These are phyloP conservation scores for Pseudopodoces humilis DNA, from an alignment of 2,113 vertebrate species.

Conservation along the genomic window DNA sequence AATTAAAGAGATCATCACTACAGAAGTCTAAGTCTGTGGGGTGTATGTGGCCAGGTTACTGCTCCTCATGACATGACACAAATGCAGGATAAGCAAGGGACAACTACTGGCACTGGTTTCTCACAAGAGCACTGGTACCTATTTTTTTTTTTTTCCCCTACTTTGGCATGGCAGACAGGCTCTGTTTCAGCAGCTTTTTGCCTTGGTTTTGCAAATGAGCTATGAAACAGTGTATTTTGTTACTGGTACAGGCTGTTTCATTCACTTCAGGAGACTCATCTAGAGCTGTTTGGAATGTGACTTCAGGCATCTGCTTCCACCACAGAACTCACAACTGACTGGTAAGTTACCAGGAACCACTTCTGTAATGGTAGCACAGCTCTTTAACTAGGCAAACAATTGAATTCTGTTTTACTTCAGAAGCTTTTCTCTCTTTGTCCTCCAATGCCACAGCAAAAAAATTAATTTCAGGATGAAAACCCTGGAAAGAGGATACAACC, in stretches of 20 bases:
- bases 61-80: neutral
- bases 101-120: neutral
- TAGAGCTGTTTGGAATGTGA: neutral
- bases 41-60: no score
- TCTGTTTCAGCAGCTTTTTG: neutral
- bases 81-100: neutral
- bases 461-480: neutral
- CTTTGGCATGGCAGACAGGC: neutral
- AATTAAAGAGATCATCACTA: neutral
- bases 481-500: neutral
- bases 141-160: accelerated
- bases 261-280: neutral
- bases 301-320: neutral
- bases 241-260: neutral
- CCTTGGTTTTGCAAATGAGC: neutral
- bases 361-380: neutral
- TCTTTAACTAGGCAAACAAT: neutral
- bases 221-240: neutral
- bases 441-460: neutral
- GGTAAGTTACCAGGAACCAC: neutral
- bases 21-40: neutral
- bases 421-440: neutral
- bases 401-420: neutral
- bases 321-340: neutral
- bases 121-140: neutral